Evolutionary conservation across 2,888 invertebrate genomes (phyloP), one percentile per base, ranked within the genome.

Genomic region (Erebia epiphron): DNA sequence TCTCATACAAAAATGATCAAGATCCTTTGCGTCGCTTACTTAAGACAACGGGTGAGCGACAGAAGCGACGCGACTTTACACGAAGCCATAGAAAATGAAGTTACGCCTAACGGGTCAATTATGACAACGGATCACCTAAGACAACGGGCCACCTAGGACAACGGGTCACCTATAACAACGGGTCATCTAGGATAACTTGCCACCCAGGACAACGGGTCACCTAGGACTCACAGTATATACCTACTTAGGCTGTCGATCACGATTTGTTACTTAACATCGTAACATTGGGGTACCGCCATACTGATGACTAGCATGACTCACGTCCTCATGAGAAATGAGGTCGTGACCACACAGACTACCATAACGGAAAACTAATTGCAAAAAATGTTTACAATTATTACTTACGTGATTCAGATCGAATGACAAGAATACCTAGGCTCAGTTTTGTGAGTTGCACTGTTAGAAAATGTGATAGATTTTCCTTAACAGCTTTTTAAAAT

Each of bases 351-450:
- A 52, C 52, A n/a, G n/a, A 1, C 60, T n/a, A 46, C 61, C 14
- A 18, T 14, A 62, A 21, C 7, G 61, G 61, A 62, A 62, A 62
- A 62, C 13, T 62, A 46, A 62, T 62, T 62, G 14, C 61, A 49
- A 62, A 62, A 61, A 62, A 60, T 16, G 26, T 57, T 41, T 60
- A 41, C 41, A 41, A 60, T 41, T 41, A 41, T 16, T 41, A n/a
- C 41, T 16, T 41, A n/a, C 41, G 35, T 60, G 35, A 60, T 41
- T 41, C 10, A 60, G 5, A 60, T 41, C 41, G n/a, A 26, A 8
- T 10, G n/a, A 16, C 2, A 52, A 8, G 16, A 35, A 35, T 35
- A 35, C 35, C 35, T 52, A 16, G 52, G 2, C 16, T 5, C 52
- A 52, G 52, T 9, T 52, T 52, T 52, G 52, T 2, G 52, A 52